Evolutionary conservation across 1,140 invertebrate genomes (phyloP).

Genomic region (Drosophila sulfurigaster): DNA sequence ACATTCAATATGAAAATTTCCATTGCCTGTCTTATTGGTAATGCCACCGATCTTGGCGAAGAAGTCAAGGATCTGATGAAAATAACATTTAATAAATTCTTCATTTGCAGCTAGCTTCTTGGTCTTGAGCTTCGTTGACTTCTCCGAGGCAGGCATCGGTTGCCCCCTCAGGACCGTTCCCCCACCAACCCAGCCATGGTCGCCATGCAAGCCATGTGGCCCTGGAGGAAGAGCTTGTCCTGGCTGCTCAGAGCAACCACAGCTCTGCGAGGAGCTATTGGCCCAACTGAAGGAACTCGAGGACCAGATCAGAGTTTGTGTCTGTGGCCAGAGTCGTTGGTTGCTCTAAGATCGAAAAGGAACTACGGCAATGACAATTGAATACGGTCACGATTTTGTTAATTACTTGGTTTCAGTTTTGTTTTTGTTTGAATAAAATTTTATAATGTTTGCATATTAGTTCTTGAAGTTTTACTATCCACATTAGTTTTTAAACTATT

Average conservation of each 20-base stretch:
- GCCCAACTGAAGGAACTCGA: neutral
- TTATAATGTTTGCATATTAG: too few relatives aligned
- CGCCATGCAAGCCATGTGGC: constrained; percentile 9
- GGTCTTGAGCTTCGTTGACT: constrained; percentile 9
- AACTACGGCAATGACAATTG: neutral
- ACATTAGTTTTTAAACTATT: too few relatives aligned
- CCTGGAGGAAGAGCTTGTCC: constrained; percentile 30
- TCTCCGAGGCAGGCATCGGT: neutral
- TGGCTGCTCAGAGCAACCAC: constrained; percentile 4
- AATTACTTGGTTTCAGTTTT: too few relatives aligned
- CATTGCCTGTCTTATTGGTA: constrained; percentile 33
- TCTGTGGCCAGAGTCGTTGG: constrained; percentile 21
- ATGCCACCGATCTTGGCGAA: neutral
- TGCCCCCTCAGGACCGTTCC: neutral
- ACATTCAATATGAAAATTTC: neutral
- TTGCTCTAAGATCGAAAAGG: neutral
- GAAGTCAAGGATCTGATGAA: neutral
- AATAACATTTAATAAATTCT: neutral
- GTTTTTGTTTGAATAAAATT: too few relatives aligned
- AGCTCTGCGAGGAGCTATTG: constrained; percentile 10
- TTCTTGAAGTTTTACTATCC: too few relatives aligned
- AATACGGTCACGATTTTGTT: too few relatives aligned
- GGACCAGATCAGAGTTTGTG: constrained; percentile 15
- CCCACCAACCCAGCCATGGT: neutral
- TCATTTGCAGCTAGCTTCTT: constrained; percentile 12